Base-by-base conservation (phyloP, 1,140 invertebrate species). In the Euura lappo region DNA sequence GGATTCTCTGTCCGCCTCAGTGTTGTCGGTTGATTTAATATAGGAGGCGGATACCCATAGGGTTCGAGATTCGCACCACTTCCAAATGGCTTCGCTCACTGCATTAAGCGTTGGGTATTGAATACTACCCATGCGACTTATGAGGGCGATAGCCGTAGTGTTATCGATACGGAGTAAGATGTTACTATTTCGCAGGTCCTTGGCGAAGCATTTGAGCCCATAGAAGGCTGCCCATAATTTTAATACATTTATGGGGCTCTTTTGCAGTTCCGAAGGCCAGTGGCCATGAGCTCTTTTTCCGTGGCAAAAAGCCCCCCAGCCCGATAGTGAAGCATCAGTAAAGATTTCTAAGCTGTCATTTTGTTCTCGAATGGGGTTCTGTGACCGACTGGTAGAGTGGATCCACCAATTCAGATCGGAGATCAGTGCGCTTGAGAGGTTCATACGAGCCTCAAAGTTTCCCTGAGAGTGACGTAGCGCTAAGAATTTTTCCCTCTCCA, bases 141-240 rank as follows among this genome's bases (percentile, higher is more conserved):
- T 72, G 44, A 70, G 75, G 3, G 73, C 65, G 4, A 76, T 68
- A 28, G 72, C 72, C 45, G 75, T 80, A 4, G 78, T 80, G 44
- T 81, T 81, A 74, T 82, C 79, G 28, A 80, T 44, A 10, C 78
- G 28, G 6, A 78, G 75, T 13, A 81, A 70, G 71, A 82, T 77
- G 60, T 79, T 72, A 70, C 77, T 75, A 45, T 77, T 69, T 13
- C 42, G 44, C 47, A 71, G 45, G 11, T 72, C 60, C 43, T 13
- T 60, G 45, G 51, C 74, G 65, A 72, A 75, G 66, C 74, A 72
- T 75, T 75, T 72, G 46, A 79, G 80, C 81, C 46, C 69, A 65
- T 75, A 77, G 5, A 45, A 60, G 3, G 75, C 71, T 3, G 75
- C 77, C 71, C 4, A 46, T 74, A 70, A 51, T 51, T 51, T 2